Evolutionary conservation across 2,797 vertebrate species (phyloP), one percentile per base, ranked within the genome.

Genomic region (Aythya fuligula): DNA sequence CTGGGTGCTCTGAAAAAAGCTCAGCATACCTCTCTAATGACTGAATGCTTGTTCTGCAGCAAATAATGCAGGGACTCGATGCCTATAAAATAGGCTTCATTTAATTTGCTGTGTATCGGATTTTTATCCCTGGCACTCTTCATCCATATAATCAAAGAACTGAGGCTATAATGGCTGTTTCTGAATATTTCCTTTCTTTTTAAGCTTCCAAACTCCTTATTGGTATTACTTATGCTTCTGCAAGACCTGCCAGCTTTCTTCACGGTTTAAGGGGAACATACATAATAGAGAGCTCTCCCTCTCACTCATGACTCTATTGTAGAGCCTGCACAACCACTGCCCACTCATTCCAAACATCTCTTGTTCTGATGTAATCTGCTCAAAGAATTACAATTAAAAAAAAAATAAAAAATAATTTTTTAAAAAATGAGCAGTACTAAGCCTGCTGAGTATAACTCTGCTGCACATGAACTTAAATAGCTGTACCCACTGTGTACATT

Each of bases 151-250:
- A 91, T 74, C 83, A 88, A 88, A 93, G 60, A 89, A 60, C 34
- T 60, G 74, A 85, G 41, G 77, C 19, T 61, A 8, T 87, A 94
- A 93, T 71, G 75, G 75, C 71, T 70, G 15, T 65, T 61, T 60
- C 65, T 89, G 94, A 92, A 89, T 69, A 90, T 74, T 80, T 77
- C 30, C 47, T 95, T 94, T 92, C 71, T 72, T 92, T 87, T 77
- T 47, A 89, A 87, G 54, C 34, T 90, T 85, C 65, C 28, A 85
- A 38, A 87, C 87, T 94, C 34, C 41, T 90, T 27, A 38, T 76
- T 9, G 5, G 30, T 83, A 69, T 72, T 74, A 73, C 47, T 89
- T 85, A 60, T 57, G 16, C 21, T 76, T 91, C 20, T 61, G 73
- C 27, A 73, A 72, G 60, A 70, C 51, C 75, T 85, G 62, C 43